Percentiles rank a stretch among this genome's conserved stretches.
Evolutionary conservation across 2,797 vertebrate species (phyloP).

Genomic region (Poecile montanus): DNA sequence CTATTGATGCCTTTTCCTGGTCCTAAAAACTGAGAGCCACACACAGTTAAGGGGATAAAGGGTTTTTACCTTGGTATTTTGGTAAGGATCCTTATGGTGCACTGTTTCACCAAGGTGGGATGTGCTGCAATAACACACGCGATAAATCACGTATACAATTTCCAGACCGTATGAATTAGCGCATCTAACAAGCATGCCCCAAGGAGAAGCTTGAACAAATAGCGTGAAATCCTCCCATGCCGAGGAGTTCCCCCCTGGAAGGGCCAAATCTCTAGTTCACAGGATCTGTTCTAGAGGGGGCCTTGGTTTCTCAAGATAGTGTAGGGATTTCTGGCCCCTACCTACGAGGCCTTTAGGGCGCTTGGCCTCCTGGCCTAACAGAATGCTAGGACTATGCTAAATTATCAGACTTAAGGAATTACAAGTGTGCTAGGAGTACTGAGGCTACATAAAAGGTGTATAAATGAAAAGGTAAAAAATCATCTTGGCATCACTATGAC

Average conservation of each 20-base stretch:
- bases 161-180: not conserved
- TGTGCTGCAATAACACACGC: accelerated
- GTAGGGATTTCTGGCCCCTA: not conserved
- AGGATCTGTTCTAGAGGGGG: not conserved
- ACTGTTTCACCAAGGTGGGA: accelerated
- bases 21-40: not conserved
- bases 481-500: not conserved
- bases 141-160: accelerated
- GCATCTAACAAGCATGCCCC: not conserved
- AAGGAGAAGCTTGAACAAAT: not conserved
- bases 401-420: not conserved
- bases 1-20: not conserved
- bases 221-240: not conserved
- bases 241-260: not conserved
- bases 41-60: not conserved
- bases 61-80: not conserved
- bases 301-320: not conserved
- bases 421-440: not conserved
- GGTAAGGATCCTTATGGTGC: not conserved
- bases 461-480: not conserved
- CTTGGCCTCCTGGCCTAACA: not conserved
- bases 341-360: accelerated
- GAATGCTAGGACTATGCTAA: not conserved
- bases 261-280: not conserved
- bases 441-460: not conserved